Base-by-base conservation (phyloP, 1,140 invertebrate species). In the Trichonephila clavipes region DNA sequence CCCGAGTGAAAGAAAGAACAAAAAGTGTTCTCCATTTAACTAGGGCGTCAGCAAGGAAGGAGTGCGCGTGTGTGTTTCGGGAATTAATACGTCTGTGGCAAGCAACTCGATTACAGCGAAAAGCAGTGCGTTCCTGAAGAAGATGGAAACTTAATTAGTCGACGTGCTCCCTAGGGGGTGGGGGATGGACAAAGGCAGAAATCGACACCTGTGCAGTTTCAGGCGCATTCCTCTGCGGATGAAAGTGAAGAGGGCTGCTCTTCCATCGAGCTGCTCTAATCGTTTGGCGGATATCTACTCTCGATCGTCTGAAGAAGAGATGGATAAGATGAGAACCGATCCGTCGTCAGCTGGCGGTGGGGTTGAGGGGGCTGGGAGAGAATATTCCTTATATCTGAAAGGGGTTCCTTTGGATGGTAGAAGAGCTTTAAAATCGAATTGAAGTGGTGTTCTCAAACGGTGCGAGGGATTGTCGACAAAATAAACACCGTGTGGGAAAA, bases 141-240 rank as follows among this genome's bases (percentile, higher is more conserved):
- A 77, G 72, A 77, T 77, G 28, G 72, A 77, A 77, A 77, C 72
- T 77, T 77, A 77, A 77, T 77, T 77, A 77, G 72, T 77, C 16
- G 69, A 51, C 10, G 51, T 51, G 69, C 28, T n/a, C 62, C 51
- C 51, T 10, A 51, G 34, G 51, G 19, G 64, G 7, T 18, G 28
- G 28, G 69, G 24, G 28, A 24, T 18, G 24, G 69, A 28, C 14
- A 28, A 18, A 77, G 72, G 72, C 72, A 77, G 72, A 40, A 77
- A 77, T 77, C 72, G 72, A 77, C 72, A 77, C 72, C 72, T 77
- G 72, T 77, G 72, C 72, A 40, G 72, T 77, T 77, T 77, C 72
- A 77, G 28, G 34, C 14, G 18, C 18, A 28, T 34, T 14, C 24
- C 24, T 18, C 16, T 64, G 62, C 18, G 21, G 16, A 64, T 18